Evolutionary conservation across 1,140 invertebrate species (phyloP).

Genomic region (Drosophila elegans): DNA sequence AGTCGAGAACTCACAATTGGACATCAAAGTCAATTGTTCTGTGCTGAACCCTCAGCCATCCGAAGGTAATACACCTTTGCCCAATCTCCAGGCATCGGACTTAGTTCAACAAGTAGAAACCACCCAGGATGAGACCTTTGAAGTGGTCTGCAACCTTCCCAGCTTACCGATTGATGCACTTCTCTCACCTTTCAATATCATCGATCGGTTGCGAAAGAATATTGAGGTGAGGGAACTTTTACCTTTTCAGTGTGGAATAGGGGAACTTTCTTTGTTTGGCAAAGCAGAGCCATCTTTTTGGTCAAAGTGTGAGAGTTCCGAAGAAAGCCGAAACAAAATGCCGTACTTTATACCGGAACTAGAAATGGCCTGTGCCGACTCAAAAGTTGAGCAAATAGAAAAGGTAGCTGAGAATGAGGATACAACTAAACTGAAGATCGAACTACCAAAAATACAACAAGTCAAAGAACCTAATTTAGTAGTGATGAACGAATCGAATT

Average conservation of each 20-base stretch:
- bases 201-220: constrained; percentile 7
- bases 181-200: constrained; percentile 1
- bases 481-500: not conserved
- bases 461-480: not conserved
- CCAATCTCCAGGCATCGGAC: not conserved
- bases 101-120: not conserved
- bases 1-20: not conserved
- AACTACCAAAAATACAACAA: not conserved
- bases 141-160: constrained; percentile 10
- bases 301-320: no score
- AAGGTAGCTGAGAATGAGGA: not conserved
- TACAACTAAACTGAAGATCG: not conserved
- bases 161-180: constrained; percentile 2
- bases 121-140: not conserved
- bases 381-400: not conserved
- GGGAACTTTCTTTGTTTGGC: not conserved
- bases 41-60: not conserved
- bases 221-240: constrained; percentile 11
- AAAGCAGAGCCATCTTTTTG: not conserved
- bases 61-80: not conserved
- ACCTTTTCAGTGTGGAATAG: constrained; percentile 5
- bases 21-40: not conserved
- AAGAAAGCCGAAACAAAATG: not conserved
- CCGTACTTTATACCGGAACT: constrained; percentile 32
- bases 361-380: constrained; percentile 4